Percentiles rank a stretch among this genome's conserved stretches.
Evolutionary conservation across 2,888 invertebrate genomes (phyloP).

Genomic region (Melanchra persicariae): DNA sequence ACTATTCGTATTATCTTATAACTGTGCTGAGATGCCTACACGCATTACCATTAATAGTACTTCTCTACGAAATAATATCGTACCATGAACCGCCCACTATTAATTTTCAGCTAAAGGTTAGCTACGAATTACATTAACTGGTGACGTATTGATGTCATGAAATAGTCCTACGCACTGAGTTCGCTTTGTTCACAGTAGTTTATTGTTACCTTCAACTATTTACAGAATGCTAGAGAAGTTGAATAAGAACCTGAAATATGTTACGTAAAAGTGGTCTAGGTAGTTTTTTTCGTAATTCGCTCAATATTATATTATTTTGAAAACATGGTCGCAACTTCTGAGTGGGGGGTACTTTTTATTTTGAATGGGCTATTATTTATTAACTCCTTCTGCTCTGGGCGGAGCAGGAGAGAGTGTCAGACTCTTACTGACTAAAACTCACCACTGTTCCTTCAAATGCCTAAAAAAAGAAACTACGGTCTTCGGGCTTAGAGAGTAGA

Average conservation of each 20-base stretch:
- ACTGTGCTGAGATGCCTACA: conserved; percentile 9
- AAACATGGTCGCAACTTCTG: too few relatives aligned
- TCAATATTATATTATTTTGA: too few relatives aligned
- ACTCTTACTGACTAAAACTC: too few relatives aligned
- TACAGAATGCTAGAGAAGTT: neutral
- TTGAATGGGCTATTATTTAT: too few relatives aligned
- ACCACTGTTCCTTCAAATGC: too few relatives aligned
- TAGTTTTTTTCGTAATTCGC: too few relatives aligned
- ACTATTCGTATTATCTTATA: conserved; percentile 3
- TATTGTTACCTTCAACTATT: neutral
- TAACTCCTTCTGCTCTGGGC: too few relatives aligned
- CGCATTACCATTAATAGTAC: neutral
- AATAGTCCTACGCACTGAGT: conserved; percentile 1
- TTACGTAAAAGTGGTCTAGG: too few relatives aligned
- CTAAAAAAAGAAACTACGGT: too few relatives aligned
- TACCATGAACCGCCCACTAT: conserved; percentile 18
- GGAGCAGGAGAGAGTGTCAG: too few relatives aligned
- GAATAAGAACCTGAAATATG: neutral
- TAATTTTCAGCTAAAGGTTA: conserved; percentile 33
- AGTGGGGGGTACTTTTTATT: too few relatives aligned
- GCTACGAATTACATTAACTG: conserved; percentile 8
- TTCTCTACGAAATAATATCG: conserved; percentile 6
- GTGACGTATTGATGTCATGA: conserved; percentile 28
- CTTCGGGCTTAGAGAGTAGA: too few relatives aligned
- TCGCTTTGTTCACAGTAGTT: neutral